Evolutionary conservation across 1,140 invertebrate species (phyloP).

Genomic region (Armadillidium nasatum): DNA sequence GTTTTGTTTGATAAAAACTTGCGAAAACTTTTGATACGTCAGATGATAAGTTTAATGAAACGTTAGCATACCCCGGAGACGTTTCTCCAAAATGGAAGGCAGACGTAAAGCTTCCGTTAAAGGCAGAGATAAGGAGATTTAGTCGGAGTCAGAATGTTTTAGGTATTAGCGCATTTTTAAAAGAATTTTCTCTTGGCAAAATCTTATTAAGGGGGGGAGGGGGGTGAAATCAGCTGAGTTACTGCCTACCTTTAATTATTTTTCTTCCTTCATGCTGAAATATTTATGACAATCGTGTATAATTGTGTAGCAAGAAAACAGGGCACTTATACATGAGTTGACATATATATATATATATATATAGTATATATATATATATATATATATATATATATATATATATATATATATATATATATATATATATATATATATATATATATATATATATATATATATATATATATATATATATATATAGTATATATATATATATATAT

Average conservation of each 20-base stretch:
- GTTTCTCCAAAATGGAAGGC: background rate
- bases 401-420: conserved; percentile 21
- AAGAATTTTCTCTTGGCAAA: background rate
- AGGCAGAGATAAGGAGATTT: conserved; percentile 7
- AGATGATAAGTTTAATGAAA: conserved; percentile 12
- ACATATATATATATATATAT: conserved; percentile 12
- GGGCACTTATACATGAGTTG: background rate
- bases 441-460: conserved; percentile 9
- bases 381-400: conserved; percentile 22
- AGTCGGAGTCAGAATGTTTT: background rate
- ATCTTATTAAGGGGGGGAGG: background rate
- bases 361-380: conserved; percentile 10
- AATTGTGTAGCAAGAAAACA: background rate
- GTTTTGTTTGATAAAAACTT: conserved; percentile 6
- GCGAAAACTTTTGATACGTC: conserved; percentile 1
- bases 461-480: conserved; percentile 16
- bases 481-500: conserved; percentile 20
- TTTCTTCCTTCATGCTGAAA: background rate
- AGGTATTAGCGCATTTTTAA: background rate
- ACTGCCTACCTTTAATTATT: background rate
- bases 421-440: conserved; percentile 14
- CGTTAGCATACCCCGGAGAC: conserved; percentile 2
- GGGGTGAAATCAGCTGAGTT: background rate
- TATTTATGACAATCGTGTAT: background rate
- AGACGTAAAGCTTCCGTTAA: conserved; percentile 8